Base-by-base conservation (phyloP, 2,888 invertebrate genomes). In the Drosophila mimetica region DNA sequence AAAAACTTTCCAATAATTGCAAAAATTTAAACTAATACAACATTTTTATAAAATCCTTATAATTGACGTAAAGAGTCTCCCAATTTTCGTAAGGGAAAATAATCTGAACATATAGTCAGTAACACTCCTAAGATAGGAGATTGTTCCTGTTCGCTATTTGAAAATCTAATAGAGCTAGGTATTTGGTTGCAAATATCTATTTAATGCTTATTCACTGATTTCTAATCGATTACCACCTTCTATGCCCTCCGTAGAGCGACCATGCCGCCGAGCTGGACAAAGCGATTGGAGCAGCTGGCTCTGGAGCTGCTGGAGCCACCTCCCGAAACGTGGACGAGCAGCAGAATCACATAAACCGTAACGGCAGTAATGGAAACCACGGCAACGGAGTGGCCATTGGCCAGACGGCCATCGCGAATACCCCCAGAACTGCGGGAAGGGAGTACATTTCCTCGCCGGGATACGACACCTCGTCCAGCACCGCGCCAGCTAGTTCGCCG, bases 391-490 rank as follows among this genome's bases (percentile, higher is more conserved):
- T 39, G 36, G 22, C 50, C 42, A 8, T 36, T 44, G 42, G 36
- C 34, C 71, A 74, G 54, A 53, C 76, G 39, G 80, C 74, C 69
- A 75, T 76, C 39, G 74, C 86, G 74, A 67, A 69, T 32, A 32
- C 70, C 18, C 36, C 50, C 8, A 69, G 46, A 13, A 51, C 46
- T 8, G 72, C 74, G 63, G 83, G 71, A 55, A 86, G 90, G 46
- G 91, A 91, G 77, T 90, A 90, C 71, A 89, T 90, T 58, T 90
- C 91, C 50, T 91, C 91, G 34, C 90, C 91, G 89, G 94, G 94
- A 91, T 95, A 95, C 92, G 95, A 95, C 87, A 94, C 95, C 36
- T 94, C 94, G 77, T 94, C 94, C 74, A 95, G 94, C 81, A 94
- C 94, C 58, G 94, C 94, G 77, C 94, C 94, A 42, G 93, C 94